Conservation (phyloP, 2,888 invertebrate genomes). For the Meteorus cinctellus region DNA sequence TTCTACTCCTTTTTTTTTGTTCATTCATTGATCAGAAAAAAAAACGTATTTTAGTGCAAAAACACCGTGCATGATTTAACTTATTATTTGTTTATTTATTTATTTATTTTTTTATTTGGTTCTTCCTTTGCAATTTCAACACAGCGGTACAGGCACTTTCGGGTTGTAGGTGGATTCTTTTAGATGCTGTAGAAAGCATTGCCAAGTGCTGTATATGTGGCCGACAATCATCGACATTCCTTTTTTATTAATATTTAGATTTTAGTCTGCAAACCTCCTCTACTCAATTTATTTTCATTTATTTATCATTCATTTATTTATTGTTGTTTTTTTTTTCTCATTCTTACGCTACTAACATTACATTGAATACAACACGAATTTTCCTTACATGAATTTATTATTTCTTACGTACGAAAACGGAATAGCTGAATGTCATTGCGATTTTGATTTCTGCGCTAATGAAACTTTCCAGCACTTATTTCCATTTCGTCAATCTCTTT, state of each 20-base stretch:
- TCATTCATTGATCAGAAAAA: conserved; percentile 48
- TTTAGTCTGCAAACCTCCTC: conserved; percentile 60
- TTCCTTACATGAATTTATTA: neutral
- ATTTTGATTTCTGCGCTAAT: neutral
- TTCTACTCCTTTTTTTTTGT: conserved; percentile 62
- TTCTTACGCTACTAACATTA: conserved; percentile 27
- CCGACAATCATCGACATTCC: conserved; percentile 73
- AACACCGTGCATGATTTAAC: conserved; percentile 67
- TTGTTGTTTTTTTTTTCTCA: conserved; percentile 21
- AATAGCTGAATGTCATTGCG: neutral
- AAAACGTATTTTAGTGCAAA: conserved; percentile 58
- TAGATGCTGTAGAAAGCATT: conserved; percentile 70
- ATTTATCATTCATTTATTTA: conserved; percentile 31
- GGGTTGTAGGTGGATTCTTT: conserved; percentile 69
- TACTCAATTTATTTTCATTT: conserved; percentile 50
- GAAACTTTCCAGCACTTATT: neutral
- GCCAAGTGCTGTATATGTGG: conserved; percentile 74
- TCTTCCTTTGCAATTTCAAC: conserved; percentile 57
- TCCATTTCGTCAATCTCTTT: conserved; percentile 1
- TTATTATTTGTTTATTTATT: conserved; percentile 49
- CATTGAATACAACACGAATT: neutral
- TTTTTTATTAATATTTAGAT: conserved; percentile 56
- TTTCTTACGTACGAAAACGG: neutral
- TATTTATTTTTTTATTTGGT: conserved; percentile 18
- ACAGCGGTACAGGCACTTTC: conserved; percentile 69